Evolutionary conservation across 2,113 vertebrate species (phyloP), one percentile per base, ranked within the genome.

Genomic region (Furnarius figulus): DNA sequence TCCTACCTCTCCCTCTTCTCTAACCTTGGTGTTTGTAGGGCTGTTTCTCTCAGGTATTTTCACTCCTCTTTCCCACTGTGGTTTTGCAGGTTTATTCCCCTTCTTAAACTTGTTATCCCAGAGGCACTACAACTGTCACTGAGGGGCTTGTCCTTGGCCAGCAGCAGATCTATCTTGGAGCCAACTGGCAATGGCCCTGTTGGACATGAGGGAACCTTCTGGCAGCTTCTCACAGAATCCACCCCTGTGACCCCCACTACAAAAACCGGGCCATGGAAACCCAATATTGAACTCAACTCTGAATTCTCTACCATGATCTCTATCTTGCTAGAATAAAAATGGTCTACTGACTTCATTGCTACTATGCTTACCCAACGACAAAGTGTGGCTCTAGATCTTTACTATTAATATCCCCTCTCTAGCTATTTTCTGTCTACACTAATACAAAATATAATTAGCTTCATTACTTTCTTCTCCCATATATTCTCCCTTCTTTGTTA

Each of bases 201-300:
- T 0, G 0, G 13, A 74, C 6, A 12, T 17, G 23, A 18, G 14
- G 14, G 10, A 35, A 80, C n/a, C 2, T 74, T 53, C 30, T 67
- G 27, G 8, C 18, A 80, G 14, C 55, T 75, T 59, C 25, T 37
- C 27, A 59, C 23, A 44, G 39, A 56, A 14, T 9, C 23, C 28
- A 40, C 15, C 18, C 31, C 14, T 37, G 55, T 23, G 53, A 46
- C 5, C 4, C 25, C 22, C 5, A 40, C 40, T 35, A 25, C 6
- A 23, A 44, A 80, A 62, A 62, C 8, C 31, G 56, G 27, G 4
- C 40, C 40, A 62, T 24, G 15, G 22, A 81, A 84, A 68, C 8
- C 21, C 40, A 80, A 4, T 24, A 23, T 10, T 89, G 14, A 47
- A 56, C 23, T 77, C 37, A 59, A 9, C 15, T 47, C 27, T 40